Conservation (phyloP, 2,113 vertebrate species). For the Bufo bufo region DNA sequence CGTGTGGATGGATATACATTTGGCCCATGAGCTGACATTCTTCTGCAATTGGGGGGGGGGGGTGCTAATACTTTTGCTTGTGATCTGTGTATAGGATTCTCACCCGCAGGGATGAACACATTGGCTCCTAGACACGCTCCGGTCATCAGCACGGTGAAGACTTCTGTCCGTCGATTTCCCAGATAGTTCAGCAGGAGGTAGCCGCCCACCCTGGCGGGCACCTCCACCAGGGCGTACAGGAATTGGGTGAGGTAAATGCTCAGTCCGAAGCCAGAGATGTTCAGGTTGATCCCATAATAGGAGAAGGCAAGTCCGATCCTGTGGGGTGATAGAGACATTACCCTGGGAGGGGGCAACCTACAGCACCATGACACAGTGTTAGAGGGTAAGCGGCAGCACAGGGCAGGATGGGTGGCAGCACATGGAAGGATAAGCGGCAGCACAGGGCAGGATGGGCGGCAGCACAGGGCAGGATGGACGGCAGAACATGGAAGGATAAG, state of each 20-base stretch:
- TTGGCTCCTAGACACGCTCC: constrained; percentile 73
- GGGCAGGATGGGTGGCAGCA: no score
- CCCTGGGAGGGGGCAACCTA: no score
- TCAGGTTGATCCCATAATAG: constrained; percentile 84
- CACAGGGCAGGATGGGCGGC: no score
- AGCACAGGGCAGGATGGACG: no score
- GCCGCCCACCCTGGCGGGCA: constrained; percentile 77
- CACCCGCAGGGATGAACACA: constrained; percentile 72
- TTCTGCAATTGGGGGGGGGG: no score
- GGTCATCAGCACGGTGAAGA: constrained; percentile 69
- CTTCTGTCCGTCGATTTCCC: constrained; percentile 76
- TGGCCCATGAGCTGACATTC: not conserved
- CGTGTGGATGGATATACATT: not conserved
- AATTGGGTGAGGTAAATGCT: constrained; percentile 80
- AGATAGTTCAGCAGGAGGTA: constrained; percentile 72
- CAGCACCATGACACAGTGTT: no score
- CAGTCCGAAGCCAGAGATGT: constrained; percentile 77
- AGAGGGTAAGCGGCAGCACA: no score
- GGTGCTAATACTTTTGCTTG: not conserved
- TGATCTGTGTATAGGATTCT: constrained; percentile 27
- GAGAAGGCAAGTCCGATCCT: constrained; percentile 85
- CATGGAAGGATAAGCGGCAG: no score
- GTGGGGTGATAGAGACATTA: not conserved
- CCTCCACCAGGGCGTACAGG: constrained; percentile 76
- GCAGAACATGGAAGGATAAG: no score